Conservation (phyloP, 2,888 invertebrate species). For the Amiota mariae region DNA sequence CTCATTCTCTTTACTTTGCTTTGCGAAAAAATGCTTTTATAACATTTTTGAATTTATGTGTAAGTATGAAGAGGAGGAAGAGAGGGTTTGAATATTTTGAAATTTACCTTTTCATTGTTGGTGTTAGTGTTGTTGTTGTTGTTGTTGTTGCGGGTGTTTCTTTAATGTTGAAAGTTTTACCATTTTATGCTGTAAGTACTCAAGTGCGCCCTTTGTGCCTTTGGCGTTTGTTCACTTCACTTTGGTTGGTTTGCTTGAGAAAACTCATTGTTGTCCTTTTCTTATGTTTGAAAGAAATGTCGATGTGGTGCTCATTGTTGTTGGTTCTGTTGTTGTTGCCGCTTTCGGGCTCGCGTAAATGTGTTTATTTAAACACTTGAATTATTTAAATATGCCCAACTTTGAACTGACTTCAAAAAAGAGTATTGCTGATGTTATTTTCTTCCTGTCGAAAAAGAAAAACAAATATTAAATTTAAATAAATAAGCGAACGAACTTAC, state of each 20-base stretch:
- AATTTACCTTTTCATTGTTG: constrained; percentile 49
- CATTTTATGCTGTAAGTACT: constrained; percentile 36
- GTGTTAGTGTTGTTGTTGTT: constrained; percentile 38
- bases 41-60: constrained; percentile 1
- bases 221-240: constrained; percentile 44
- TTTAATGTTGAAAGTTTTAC: constrained; percentile 29
- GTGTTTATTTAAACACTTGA: constrained; percentile 50
- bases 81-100: too few species aligned
- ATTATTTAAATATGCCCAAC: constrained; percentile 53
- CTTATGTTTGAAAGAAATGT: constrained; percentile 9
- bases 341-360: constrained; percentile 13
- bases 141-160: constrained; percentile 27
- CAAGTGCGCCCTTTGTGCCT: neutral
- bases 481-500: neutral
- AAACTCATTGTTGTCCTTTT: constrained; percentile 9
- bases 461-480: constrained; percentile 15
- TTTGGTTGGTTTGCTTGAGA: constrained; percentile 32
- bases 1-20: constrained; percentile 1
- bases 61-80: too few species aligned
- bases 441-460: neutral
- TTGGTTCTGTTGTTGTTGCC: constrained; percentile 15
- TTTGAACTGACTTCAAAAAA: constrained; percentile 3
- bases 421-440: neutral
- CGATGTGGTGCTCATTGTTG: neutral
- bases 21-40: constrained; percentile 2